Conservation (phyloP, 2,113 vertebrate species). For the Cyanocitta stelleri region DNA sequence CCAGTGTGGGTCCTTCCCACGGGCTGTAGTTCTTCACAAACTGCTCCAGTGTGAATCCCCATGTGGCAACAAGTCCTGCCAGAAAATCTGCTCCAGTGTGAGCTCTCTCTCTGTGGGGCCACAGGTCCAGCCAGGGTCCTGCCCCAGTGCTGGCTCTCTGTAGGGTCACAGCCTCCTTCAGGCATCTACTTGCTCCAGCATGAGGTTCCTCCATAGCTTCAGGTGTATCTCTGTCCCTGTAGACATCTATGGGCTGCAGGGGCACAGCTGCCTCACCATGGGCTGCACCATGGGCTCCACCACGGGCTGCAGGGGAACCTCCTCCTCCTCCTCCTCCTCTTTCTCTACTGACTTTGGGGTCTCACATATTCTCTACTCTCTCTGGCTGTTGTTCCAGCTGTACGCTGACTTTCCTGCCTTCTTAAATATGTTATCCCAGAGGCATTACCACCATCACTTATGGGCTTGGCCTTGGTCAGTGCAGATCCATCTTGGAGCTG, state of each 20-base stretch:
- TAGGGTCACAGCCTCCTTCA: background rate
- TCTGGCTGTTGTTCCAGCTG: background rate
- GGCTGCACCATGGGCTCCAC: background rate
- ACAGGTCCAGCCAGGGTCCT: background rate
- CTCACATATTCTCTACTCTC: background rate
- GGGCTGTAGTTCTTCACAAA: background rate
- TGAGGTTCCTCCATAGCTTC: background rate
- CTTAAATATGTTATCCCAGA: background rate
- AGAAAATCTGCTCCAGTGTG: background rate
- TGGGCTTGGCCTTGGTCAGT: background rate
- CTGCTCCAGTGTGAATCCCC: background rate
- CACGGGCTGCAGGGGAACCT: background rate
- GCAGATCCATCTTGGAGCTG: fast-evolving
- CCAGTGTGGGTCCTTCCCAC: background rate
- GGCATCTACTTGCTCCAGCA: background rate
- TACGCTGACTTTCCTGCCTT: background rate
- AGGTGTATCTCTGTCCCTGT: background rate
- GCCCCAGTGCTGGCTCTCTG: background rate
- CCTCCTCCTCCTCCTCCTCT: background rate
- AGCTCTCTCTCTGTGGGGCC: background rate
- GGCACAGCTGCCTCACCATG: background rate
- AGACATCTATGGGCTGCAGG: background rate
- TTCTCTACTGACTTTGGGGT: background rate
- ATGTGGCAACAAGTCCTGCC: background rate
- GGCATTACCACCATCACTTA: fast-evolving